phyloP scores from a whole-genome alignment of 2,113 vertebrate genomes.

The Microtus oregoni region DNA sequence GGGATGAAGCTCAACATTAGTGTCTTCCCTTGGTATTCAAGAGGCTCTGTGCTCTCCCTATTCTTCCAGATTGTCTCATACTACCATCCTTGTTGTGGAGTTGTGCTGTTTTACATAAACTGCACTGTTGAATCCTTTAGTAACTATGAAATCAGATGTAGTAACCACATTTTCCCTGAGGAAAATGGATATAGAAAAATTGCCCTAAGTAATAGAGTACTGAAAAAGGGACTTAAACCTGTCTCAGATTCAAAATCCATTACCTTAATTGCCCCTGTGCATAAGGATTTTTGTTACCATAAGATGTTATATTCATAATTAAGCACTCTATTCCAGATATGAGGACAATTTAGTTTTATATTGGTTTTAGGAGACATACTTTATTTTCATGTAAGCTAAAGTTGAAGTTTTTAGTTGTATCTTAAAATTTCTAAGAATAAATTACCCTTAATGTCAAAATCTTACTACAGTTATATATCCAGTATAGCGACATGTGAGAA shows the following conservation, averaged over 20 bases:
- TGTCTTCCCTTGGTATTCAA: not conserved
- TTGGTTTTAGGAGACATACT: not conserved
- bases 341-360: slow-evolving; percentile 16
- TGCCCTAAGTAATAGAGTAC: not conserved
- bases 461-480: not conserved
- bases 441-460: not conserved
- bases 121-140: not conserved
- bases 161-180: slow-evolving; percentile 20
- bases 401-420: slow-evolving; percentile 16
- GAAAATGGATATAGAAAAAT: slow-evolving; percentile 29
- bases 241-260: not conserved
- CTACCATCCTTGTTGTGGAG: not conserved
- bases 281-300: slow-evolving; percentile 23
- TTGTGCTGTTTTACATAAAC: slow-evolving; percentile 34
- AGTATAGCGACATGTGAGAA: not conserved
- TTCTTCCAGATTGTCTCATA: not conserved
- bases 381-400: not conserved
- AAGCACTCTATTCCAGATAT: slow-evolving; percentile 24
- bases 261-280: not conserved
- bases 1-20: not conserved
- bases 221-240: slow-evolving; percentile 27
- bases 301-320: not conserved
- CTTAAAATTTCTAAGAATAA: slow-evolving; percentile 38
- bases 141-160: not conserved
- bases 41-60: not conserved